These are phyloP conservation scores for Chaetogeoica ovagalla DNA, from an alignment of 2,888 invertebrate species.

Conservation along the genomic window DNA sequence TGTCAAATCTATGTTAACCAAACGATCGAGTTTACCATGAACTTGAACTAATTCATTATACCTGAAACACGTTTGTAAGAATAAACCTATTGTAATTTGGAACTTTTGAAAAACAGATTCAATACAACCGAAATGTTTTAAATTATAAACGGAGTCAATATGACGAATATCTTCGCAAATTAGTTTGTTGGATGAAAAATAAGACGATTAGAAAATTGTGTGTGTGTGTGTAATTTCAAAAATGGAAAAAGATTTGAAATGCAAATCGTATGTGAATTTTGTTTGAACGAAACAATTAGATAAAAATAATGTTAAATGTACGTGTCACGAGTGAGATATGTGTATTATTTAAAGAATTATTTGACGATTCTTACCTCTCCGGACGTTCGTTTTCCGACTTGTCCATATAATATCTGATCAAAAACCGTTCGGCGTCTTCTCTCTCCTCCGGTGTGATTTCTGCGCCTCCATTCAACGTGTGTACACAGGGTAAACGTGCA, in stretches of 20 bases:
- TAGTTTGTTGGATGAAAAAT: not conserved
- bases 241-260: too few species aligned
- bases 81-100: not conserved
- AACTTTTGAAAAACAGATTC: too few species aligned
- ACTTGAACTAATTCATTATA: conserved; percentile 79
- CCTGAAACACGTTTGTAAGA: conserved; percentile 62
- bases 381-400: conserved; percentile 81
- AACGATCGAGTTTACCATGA: conserved; percentile 87
- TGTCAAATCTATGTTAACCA: conserved; percentile 84
- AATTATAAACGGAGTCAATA: too few species aligned
- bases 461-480: conserved; percentile 86
- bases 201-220: not conserved
- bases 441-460: conserved; percentile 81
- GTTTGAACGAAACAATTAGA: too few species aligned
- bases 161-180: too few species aligned
- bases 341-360: too few species aligned
- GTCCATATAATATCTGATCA: conserved; percentile 89
- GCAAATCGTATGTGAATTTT: too few species aligned
- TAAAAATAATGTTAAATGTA: too few species aligned
- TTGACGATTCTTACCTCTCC: conserved; percentile 65
- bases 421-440: conserved; percentile 89
- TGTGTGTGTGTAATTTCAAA: too few species aligned
- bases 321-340: too few species aligned
- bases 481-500: conserved; percentile 82
- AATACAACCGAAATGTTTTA: too few species aligned